Base-by-base conservation (phyloP, 1,140 invertebrate genomes). In the Drosophila mayri region DNA sequence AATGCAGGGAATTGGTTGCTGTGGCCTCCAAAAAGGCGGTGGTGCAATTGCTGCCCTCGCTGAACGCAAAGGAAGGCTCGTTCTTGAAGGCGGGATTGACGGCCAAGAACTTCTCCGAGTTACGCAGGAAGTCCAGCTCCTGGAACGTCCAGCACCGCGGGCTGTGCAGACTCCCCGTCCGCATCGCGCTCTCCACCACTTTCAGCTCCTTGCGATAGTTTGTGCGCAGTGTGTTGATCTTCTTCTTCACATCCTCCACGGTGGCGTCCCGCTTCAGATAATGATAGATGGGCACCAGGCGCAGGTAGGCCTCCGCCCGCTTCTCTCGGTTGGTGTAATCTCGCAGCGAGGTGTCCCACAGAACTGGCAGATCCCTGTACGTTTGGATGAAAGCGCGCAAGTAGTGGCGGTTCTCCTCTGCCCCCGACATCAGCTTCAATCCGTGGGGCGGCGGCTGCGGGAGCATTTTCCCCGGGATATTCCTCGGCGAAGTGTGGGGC, bases 321-420 rank as follows among this genome's bases (percentile, higher is more conserved):
- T 92, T 92, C 40, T 92, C 91, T 9, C 91, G 78, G 49, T 92
- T 92, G 11, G 91, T 92, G 67, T 92, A 92, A 43, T 92, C 91
- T 0, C 91, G 72, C 12, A 92, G 50, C 2, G 91, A 90, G 11
- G 91, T 92, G 65, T 92, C 91, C 91, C 91, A 92, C 0, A 92
- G 67, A 8, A 92, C 85, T 32, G 91, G 91, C 58, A 92, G 66
- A 18, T 92, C 85, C 14, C 90, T 73, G 46, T 92, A 92, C 4
- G 85, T 92, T 28, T 92, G 91, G 30, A 92, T 92, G 43, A 92
- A 92, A 30, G 78, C 76, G 11, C 88, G 79, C 55, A 92, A 49
- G 41, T 91, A 92, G 32, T 92, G 84, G 8, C 91, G 84, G 74
- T 92, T 90, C 55, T 92, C 91, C 54, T 92, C 91, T 1, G 91